Evolutionary conservation across 2,888 invertebrate species (phyloP), one percentile per base, ranked within the genome.

Genomic region (Amiota minor): DNA sequence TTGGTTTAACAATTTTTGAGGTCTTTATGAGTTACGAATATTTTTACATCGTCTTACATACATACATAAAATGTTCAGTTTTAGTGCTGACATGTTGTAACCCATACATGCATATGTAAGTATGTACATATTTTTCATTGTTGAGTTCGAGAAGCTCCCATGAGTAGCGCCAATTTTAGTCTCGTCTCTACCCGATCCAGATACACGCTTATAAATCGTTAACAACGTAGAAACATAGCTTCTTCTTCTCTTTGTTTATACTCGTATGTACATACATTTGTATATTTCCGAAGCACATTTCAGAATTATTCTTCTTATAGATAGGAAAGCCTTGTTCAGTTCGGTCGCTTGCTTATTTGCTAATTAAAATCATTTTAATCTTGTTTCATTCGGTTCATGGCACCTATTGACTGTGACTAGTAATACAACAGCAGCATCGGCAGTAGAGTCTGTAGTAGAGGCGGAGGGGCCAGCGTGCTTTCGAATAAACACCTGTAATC

Each of bases 401-500:
- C n/a, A 16, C 53, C 35, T 35, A 35, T 3, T 35, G 35, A 35
- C 35, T 35, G 35, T 35, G 35, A 35, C 35, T 35, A 35, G 35
- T 35, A 35, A 35, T 35, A 35, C 2, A 35, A 35, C 6, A 35
- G 35, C 6, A 35, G 35, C 35, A 35, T 1, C 35, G 35, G 6
- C 35, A 35, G 35, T 35, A 35, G 35, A 35, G 6, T 35, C 35
- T 35, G 6, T 35, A 35, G 35, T 35, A 35, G 35, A 8, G 53
- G 53, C 14, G n/a, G 10, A 14, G 53, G 6, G 35, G 65, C 16
- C 16, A 20, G 46, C 64, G 64, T 46, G 46, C 62, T 18, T 20
- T 35, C 61, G 35, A 62, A 74, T 72, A 75, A 82, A 81, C 86
- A 83, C 83, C 82, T 83, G 86, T 86, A 83, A 83, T 86, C 85